phyloP scores from a whole-genome alignment of 1,140 invertebrate genomes.

The Micrasema longulum region DNA sequence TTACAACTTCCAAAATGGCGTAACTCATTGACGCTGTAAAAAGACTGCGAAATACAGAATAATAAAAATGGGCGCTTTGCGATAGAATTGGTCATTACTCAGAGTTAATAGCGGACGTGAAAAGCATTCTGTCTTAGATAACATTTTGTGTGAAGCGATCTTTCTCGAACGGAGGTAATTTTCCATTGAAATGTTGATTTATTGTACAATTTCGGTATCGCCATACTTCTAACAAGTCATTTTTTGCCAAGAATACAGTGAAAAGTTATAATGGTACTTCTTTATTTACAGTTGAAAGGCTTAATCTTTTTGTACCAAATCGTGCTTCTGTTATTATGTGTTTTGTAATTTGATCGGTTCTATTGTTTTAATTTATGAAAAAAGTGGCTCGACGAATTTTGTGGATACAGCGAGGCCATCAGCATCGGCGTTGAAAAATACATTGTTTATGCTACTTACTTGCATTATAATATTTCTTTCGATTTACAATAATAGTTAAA shows the following conservation, averaged over 20 bases:
- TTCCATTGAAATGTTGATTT: constrained; percentile 7
- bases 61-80: constrained; percentile 50
- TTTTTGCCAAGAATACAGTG: not conserved
- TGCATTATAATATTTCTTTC: no score
- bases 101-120: constrained; percentile 48
- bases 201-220: not conserved
- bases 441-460: no score
- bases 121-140: constrained; percentile 41
- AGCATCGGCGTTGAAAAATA: no score
- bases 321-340: no score
- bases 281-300: no score
- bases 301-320: no score
- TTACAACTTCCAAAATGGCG: constrained; percentile 38
- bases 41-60: constrained; percentile 52
- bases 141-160: constrained; percentile 14
- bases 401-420: no score
- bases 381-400: no score
- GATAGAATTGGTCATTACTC: constrained; percentile 47
- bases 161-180: constrained; percentile 35
- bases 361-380: no score
- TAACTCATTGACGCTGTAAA: constrained; percentile 46
- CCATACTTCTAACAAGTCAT: not conserved
- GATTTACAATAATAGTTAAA: no score
- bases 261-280: no score
- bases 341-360: no score